Percentiles rank a stretch among this genome's conserved stretches.
These are phyloP conservation scores for Guaruba guarouba DNA, from an alignment of 2,113 vertebrate genomes.

Conservation along the genomic window DNA sequence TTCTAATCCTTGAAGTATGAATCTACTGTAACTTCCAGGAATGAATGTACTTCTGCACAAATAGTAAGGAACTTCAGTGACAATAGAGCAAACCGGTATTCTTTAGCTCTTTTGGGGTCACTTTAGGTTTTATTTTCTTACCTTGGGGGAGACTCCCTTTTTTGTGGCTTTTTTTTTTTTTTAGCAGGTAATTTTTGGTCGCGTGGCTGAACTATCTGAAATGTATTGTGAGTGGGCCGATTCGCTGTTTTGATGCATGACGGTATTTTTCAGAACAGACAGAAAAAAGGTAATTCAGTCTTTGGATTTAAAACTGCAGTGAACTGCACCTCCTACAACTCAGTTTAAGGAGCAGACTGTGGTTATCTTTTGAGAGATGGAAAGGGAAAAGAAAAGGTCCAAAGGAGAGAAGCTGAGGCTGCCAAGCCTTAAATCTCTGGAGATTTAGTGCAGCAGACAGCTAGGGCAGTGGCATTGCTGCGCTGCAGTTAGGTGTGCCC, in stretches of 20 bases:
- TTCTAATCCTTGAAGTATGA: not conserved
- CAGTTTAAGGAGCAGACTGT: not conserved
- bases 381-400: not conserved
- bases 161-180: not conserved
- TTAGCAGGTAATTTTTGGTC: not conserved
- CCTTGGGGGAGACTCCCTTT: not conserved
- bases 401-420: not conserved
- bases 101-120: not conserved
- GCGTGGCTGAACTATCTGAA: not conserved
- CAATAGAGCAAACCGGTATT: not conserved
- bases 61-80: not conserved
- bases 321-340: not conserved
- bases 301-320: not conserved
- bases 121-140: not conserved
- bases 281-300: not conserved
- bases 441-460: not conserved
- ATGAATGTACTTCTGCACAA: not conserved
- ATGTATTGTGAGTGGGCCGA: not conserved
- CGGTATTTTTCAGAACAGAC: not conserved
- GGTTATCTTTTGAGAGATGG: not conserved
- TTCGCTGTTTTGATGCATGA: not conserved
- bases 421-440: accelerated
- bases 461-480: not conserved
- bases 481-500: not conserved
- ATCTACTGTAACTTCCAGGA: not conserved